These are phyloP conservation scores for Arvicanthis niloticus DNA, from an alignment of 2,113 vertebrate genomes.

Conservation along the genomic window DNA sequence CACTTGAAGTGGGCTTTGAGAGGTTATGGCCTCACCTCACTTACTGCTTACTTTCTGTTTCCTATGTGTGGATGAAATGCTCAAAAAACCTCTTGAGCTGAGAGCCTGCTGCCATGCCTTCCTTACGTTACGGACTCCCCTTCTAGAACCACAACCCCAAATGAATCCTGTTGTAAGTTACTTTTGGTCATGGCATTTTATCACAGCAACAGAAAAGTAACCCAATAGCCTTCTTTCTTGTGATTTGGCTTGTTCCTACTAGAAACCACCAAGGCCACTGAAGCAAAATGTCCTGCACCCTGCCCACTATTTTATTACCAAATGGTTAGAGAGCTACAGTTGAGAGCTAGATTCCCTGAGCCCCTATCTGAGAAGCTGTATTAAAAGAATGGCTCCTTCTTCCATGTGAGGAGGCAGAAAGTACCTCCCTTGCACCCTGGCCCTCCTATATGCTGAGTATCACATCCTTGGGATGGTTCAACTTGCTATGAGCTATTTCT, in stretches of 20 bases:
- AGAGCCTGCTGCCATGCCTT: not conserved
- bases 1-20: not conserved
- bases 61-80: not conserved
- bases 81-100: not conserved
- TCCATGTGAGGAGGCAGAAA: not conserved
- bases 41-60: not conserved
- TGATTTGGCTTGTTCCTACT: not conserved
- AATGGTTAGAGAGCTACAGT: not conserved
- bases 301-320: not conserved
- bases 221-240: not conserved
- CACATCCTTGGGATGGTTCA: not conserved
- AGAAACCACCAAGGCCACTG: not conserved
- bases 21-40: too few species aligned
- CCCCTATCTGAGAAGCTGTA: too few species aligned
- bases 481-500: not conserved
- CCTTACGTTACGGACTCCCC: not conserved
- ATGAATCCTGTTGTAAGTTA: not conserved
- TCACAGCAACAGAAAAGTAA: not conserved
- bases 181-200: not conserved
- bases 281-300: not conserved
- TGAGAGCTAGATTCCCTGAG: not conserved
- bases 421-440: not conserved
- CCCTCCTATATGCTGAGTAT: not conserved
- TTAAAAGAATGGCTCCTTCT: not conserved
- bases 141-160: not conserved